Percentiles rank a stretch among this genome's conserved stretches.
Evolutionary conservation across 1,140 invertebrate species (phyloP).

Genomic region (Apis cerana): DNA sequence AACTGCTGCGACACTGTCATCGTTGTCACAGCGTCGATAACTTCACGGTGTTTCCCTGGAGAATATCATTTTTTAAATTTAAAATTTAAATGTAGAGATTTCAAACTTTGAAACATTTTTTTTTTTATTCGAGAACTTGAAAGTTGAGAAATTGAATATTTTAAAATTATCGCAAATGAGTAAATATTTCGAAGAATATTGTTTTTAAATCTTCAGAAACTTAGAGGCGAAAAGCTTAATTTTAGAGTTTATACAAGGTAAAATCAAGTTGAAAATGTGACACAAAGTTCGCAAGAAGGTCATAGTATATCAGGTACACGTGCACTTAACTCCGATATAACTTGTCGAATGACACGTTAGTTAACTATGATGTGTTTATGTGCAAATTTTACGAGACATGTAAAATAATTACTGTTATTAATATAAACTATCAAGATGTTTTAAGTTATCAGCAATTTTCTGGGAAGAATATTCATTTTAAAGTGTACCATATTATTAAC

Average conservation of each 20-base stretch:
- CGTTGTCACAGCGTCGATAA: background rate
- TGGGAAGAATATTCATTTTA: background rate
- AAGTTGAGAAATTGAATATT: background rate
- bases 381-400: background rate
- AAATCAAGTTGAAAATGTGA: background rate
- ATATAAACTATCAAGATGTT: background rate
- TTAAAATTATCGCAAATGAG: background rate
- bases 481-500: background rate
- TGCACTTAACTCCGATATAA: background rate
- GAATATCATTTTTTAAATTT: too few relatives aligned
- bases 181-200: background rate
- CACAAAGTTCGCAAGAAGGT: background rate
- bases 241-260: too few relatives aligned
- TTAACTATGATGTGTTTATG: background rate
- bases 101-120: too few relatives aligned
- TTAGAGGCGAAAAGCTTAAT: too few relatives aligned
- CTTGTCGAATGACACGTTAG: background rate
- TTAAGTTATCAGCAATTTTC: background rate
- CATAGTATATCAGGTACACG: background rate
- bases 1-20: constrained; percentile 2
- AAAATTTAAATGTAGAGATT: background rate
- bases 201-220: background rate
- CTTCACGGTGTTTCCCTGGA: background rate
- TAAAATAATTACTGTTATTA: background rate
- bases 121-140: background rate